Percentiles rank a stretch among this genome's conserved stretches.
These are phyloP conservation scores for Bicyclus anynana DNA, from an alignment of 1,140 invertebrate genomes.

Conservation along the genomic window DNA sequence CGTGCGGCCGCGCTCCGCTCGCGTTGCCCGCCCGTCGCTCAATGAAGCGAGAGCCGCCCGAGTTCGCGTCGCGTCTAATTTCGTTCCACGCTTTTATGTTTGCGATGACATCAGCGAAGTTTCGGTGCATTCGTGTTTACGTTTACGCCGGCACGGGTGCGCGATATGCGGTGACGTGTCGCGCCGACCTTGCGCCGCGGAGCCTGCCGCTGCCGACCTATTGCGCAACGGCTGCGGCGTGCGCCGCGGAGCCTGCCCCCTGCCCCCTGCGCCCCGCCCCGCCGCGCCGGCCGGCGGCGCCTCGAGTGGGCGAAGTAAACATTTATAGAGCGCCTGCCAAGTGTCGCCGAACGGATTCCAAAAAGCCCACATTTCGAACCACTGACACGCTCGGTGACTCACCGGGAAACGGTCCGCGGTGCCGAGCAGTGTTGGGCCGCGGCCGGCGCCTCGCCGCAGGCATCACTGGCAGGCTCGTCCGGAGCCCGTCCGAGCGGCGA, in stretches of 20 bases:
- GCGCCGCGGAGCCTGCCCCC: slow-evolving; percentile 29
- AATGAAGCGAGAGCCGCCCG: slow-evolving; percentile 60
- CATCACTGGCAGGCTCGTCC: too few relatives aligned
- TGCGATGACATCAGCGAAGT: slow-evolving; percentile 71
- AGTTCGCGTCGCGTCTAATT: slow-evolving; percentile 56
- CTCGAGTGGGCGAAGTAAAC: slow-evolving; percentile 46
- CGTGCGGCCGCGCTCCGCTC: slow-evolving; percentile 71
- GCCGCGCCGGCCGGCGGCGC: slow-evolving; percentile 48
- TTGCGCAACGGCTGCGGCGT: slow-evolving; percentile 40
- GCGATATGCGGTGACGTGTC: slow-evolving; percentile 45
- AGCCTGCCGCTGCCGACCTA: slow-evolving; percentile 25
- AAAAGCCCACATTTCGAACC: slow-evolving; percentile 15
- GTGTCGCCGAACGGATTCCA: slow-evolving; percentile 11
- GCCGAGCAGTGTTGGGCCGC: neutral
- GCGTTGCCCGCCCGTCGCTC: slow-evolving; percentile 69
- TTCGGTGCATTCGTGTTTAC: slow-evolving; percentile 70
- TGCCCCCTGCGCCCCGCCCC: slow-evolving; percentile 46
- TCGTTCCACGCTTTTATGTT: slow-evolving; percentile 63
- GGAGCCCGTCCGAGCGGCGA: too few relatives aligned
- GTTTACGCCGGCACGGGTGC: slow-evolving; percentile 49
- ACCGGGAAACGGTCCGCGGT: slow-evolving; percentile 28
- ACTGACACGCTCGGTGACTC: slow-evolving; percentile 37
- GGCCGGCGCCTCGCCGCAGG: slow-evolving; percentile 11
- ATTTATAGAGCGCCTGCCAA: slow-evolving; percentile 40
- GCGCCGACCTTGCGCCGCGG: slow-evolving; percentile 43